Percentiles rank a stretch among this genome's conserved stretches.
Conservation (phyloP, 2,888 invertebrate species). For the Mystacides longicornis region DNA sequence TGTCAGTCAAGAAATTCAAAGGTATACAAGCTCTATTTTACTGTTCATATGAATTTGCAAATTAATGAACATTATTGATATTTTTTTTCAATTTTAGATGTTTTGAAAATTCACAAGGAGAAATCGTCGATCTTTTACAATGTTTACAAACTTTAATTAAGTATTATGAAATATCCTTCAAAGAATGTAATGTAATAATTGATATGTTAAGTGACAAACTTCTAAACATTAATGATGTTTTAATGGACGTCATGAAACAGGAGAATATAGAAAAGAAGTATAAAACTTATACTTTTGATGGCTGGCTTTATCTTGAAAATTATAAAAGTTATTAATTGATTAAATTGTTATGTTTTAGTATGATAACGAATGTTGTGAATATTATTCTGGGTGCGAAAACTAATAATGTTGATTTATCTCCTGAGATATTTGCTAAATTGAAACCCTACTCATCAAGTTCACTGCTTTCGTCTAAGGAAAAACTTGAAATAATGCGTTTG, state of each 20-base stretch:
- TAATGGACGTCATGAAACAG: slow-evolving; percentile 11
- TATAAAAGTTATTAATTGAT: too few species aligned
- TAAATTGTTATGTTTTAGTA: too few species aligned
- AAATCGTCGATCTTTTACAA: slow-evolving; percentile 11
- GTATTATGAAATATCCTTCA: slow-evolving; percentile 13
- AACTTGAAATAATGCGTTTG: slow-evolving; percentile 22
- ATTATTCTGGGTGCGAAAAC: slow-evolving; percentile 14
- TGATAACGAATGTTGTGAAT: slow-evolving; percentile 13
- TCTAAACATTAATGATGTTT: slow-evolving; percentile 15
- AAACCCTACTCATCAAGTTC: slow-evolving; percentile 18
- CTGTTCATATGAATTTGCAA: not conserved
- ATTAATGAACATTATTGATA: not conserved
- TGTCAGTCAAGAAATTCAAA: slow-evolving; percentile 6
- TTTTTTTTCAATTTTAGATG: slow-evolving; percentile 16
- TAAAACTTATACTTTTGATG: not conserved
- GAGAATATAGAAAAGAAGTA: slow-evolving; percentile 15
- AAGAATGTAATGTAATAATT: slow-evolving; percentile 11
- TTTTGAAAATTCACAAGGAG: slow-evolving; percentile 18
- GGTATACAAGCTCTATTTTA: slow-evolving; percentile 8
- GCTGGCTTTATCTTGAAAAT: not conserved
- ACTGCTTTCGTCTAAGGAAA: slow-evolving; percentile 19
- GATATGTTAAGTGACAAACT: slow-evolving; percentile 12
- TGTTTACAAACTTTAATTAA: slow-evolving; percentile 13
- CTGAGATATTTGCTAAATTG: slow-evolving; percentile 18
- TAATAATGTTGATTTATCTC: slow-evolving; percentile 13